Conservation (phyloP, 37 sponge, comb jelly and placozoan genomes). For the Amphimedon queenslandica region DNA sequence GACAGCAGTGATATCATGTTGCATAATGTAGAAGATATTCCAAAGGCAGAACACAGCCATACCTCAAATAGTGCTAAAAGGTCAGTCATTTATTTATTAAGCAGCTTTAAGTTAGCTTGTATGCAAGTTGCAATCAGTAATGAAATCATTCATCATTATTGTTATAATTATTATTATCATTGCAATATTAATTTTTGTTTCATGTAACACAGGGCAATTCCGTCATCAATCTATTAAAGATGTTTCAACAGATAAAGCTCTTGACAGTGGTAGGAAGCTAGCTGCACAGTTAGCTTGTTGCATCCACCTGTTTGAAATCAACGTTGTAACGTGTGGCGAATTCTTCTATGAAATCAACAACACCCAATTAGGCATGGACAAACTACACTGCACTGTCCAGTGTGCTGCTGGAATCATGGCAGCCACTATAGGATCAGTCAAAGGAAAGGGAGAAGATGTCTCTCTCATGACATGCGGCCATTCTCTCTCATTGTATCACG, state of each 20-base stretch:
- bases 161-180: neutral
- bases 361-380: slow-evolving; percentile 52
- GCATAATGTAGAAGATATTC: too few species aligned
- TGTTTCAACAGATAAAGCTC: neutral
- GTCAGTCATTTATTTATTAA: too few species aligned
- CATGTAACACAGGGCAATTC: slow-evolving; percentile 44
- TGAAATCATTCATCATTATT: neutral
- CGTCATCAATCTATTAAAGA: slow-evolving; percentile 33
- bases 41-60: neutral
- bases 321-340: slow-evolving; percentile 60
- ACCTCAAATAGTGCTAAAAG: neutral
- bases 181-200: neutral
- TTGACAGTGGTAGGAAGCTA: slow-evolving; percentile 26
- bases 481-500: slow-evolving; percentile 38
- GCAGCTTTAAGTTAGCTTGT: too few species aligned
- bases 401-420: slow-evolving; percentile 26
- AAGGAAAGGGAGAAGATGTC: slow-evolving; percentile 11
- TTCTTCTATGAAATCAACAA: slow-evolving; percentile 40
- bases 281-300: slow-evolving; percentile 36
- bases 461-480: slow-evolving; percentile 27
- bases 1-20: too few species aligned
- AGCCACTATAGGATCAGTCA: slow-evolving; percentile 39
- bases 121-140: too few species aligned
- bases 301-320: slow-evolving; percentile 51
- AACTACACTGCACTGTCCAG: slow-evolving; percentile 38